Evolutionary conservation across 2,797 vertebrate species (phyloP).

Genomic region (Cetoscarus ocellatus): DNA sequence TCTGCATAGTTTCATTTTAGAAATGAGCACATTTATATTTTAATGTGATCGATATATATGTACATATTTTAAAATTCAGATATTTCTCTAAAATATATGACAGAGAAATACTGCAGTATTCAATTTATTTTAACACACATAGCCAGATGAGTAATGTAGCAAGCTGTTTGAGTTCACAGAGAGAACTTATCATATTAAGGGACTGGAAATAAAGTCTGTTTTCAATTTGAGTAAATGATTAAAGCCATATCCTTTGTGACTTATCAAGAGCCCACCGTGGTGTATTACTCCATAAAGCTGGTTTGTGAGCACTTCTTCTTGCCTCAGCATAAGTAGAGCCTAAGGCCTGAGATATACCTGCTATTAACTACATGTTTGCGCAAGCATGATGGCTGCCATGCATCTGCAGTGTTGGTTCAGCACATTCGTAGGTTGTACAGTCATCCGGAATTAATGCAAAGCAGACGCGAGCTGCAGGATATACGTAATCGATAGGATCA

Average conservation of each 20-base stretch:
- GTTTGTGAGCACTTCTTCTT: not conserved
- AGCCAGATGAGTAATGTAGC: slow-evolving; percentile 11
- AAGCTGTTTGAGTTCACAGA: not conserved
- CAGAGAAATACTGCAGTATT: not conserved
- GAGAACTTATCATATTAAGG: not conserved
- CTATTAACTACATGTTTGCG: no score
- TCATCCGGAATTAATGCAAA: no score
- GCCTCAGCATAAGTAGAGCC: not conserved
- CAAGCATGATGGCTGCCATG: no score
- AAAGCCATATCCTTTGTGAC: not conserved
- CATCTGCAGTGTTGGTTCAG: no score
- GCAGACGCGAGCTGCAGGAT: no score
- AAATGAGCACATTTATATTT: not conserved
- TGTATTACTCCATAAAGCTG: not conserved
- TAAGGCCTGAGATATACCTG: not conserved
- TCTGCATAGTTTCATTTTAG: not conserved
- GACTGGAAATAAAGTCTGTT: not conserved
- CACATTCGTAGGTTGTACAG: no score
- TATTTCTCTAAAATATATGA: slow-evolving; percentile 4
- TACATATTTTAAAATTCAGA: not conserved
- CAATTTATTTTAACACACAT: not conserved
- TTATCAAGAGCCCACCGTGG: not conserved
- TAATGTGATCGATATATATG: slow-evolving; percentile 1
- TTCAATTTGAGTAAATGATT: slow-evolving; percentile 3
- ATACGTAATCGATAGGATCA: no score